Base-by-base conservation (phyloP, 2,113 vertebrate species). In the Hippocampus guttulatus region DNA sequence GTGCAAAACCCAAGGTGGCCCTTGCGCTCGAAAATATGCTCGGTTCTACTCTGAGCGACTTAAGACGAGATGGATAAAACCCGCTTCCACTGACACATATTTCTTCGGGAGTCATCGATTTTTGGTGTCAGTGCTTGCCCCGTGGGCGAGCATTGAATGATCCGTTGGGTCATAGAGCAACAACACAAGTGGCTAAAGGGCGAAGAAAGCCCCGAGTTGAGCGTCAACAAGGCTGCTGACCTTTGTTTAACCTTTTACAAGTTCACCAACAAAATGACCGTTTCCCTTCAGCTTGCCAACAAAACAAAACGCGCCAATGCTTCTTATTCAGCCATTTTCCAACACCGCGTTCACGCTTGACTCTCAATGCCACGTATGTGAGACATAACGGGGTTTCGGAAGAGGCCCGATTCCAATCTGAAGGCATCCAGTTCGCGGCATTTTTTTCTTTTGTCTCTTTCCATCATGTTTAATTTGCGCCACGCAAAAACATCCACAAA, bases 41-140 rank as follows among this genome's bases (percentile, higher is more conserved):
- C 55, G 0, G 14, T 12, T 15, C 15, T 20, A 8, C 14, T 61
- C 27, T 2, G 16, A 9, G 27, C 8, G 15, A 15, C 12, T 33
- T 33, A 61, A 18, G 27, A 8, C 12, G 16, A 33, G 58, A 33
- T 2, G 25, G 25, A 33, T 61, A 14, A 61, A 8, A 11, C 27
- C 68, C 57, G 77, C 45, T 81, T 85, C 83, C 76, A 80, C 91
- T 86, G 88, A 86, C 80, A 90, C 87, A 88, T 85, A 89, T 87
- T 82, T 88, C 77, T 89, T 89, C 89, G 21, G 21, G 72, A 85
- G 75, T 55, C 90, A 71, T 76, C 86, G 79, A 90, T 85, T 86
- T 33, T 88, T 79, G 71, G 87, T 87, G 83, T 89, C 81, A 71
- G 83, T 41, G 83, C 86, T 76, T 69, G 23, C 78, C 79, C 65